Evolutionary conservation across 2,888 invertebrate species (phyloP).

Genomic region (Drosophila macrospina): DNA sequence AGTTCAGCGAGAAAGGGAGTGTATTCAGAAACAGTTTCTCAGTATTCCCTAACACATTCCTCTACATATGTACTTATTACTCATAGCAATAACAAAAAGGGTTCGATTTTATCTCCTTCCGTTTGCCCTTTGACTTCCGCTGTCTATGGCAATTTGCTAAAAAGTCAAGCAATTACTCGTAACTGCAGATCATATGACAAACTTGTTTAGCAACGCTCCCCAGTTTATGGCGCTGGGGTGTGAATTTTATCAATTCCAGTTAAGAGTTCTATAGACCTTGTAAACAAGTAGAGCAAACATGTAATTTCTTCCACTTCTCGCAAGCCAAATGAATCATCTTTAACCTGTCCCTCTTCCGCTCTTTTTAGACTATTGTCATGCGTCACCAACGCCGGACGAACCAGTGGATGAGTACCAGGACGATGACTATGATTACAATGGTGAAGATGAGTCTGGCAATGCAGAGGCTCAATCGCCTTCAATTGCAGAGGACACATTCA

Average conservation of each 20-base stretch:
- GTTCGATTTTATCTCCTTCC: neutral
- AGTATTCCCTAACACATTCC: neutral
- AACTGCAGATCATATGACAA: slow-evolving; percentile 21
- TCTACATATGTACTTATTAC: too few relatives aligned
- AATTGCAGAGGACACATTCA: slow-evolving; percentile 1
- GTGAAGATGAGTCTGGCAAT: slow-evolving; percentile 26
- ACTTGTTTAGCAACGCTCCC: slow-evolving; percentile 12
- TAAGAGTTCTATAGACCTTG: slow-evolving; percentile 37
- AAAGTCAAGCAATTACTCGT: slow-evolving; percentile 1
- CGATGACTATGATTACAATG: slow-evolving; percentile 73
- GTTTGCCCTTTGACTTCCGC: slow-evolving; percentile 9
- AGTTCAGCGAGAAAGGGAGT: neutral
- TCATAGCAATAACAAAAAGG: neutral
- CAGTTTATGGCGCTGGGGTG: slow-evolving; percentile 23
- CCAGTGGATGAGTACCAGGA: slow-evolving; percentile 44
- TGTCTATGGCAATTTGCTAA: slow-evolving; percentile 13
- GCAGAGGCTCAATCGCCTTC: slow-evolving; percentile 22
- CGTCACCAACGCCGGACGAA: slow-evolving; percentile 39
- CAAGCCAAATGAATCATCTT: slow-evolving; percentile 19
- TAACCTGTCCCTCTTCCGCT: neutral
- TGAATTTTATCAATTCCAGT: slow-evolving; percentile 71
- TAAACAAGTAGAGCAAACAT: slow-evolving; percentile 51
- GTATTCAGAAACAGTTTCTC: neutral
- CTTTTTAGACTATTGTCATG: slow-evolving; percentile 41
- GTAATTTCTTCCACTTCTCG: slow-evolving; percentile 5